These are phyloP conservation scores for Myoxocephalus aenaeus DNA, from an alignment of 2,797 vertebrate species.

Conservation along the genomic window DNA sequence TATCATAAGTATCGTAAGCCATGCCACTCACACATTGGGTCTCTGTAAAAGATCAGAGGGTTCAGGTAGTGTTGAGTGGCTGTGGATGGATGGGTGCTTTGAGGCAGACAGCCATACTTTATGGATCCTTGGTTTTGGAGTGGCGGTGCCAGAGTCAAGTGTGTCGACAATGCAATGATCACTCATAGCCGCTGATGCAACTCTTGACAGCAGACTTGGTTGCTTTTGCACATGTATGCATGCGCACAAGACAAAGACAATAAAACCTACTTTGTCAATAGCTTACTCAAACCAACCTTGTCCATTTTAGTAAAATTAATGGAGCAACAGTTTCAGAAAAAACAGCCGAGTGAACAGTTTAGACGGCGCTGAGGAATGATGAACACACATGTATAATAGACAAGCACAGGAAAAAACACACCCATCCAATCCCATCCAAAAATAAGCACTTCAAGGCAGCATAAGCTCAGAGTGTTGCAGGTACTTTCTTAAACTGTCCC, in stretches of 20 bases:
- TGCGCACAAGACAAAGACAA: background rate
- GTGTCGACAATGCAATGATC: conserved; percentile 66
- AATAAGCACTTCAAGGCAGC: conserved; percentile 29
- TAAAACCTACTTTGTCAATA: background rate
- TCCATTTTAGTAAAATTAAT: conserved; percentile 27
- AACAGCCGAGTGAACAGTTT: background rate
- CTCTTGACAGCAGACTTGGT: conserved; percentile 42
- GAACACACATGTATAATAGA: conserved; percentile 1
- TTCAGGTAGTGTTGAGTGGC: conserved; percentile 60
- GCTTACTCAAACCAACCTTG: background rate
- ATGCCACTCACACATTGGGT: conserved; percentile 56
- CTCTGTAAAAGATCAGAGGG: conserved; percentile 64
- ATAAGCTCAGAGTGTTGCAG: conserved; percentile 32
- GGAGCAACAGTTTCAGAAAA: background rate
- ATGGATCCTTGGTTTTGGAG: conserved; percentile 75
- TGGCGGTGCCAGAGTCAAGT: conserved; percentile 73
- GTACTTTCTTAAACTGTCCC: conserved; percentile 61
- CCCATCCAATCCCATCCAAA: conserved; percentile 10
- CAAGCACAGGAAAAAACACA: background rate
- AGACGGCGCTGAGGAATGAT: background rate
- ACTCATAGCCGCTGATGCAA: conserved; percentile 61
- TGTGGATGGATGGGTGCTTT: conserved; percentile 70
- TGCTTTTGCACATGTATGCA: conserved; percentile 11
- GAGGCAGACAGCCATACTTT: conserved; percentile 75
- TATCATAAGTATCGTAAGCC: conserved; percentile 56